Percentiles rank a stretch among this genome's conserved stretches.
phyloP scores from a whole-genome alignment of 2,888 invertebrate species.

The Megaustenia siamemsis region DNA sequence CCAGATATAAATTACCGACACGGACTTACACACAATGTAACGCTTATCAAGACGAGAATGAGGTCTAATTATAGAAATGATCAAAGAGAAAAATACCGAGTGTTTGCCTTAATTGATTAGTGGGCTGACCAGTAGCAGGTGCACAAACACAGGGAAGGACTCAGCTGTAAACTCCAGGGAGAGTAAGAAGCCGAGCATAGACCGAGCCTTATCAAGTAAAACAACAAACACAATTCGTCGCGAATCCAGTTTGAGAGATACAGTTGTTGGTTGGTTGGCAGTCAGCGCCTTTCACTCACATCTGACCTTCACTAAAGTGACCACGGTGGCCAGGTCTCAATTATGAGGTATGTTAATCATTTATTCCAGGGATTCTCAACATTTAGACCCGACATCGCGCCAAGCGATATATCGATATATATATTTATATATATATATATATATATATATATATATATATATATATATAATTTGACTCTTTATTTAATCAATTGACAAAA shows the following conservation, averaged over 20 bases:
- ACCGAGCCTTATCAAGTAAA: not conserved
- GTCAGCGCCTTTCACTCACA: not conserved
- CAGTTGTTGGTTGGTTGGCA: not conserved
- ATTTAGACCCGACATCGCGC: no score
- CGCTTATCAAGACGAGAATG: not conserved
- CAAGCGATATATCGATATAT: no score
- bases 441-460: no score
- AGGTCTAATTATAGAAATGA: not conserved
- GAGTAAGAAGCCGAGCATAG: no score
- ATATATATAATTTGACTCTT: no score
- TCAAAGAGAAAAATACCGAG: not conserved
- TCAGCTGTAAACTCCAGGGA: not conserved
- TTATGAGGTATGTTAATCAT: not conserved
- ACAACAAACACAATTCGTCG: slow-evolving; percentile 4
- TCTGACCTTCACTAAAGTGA: not conserved
- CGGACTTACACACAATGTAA: not conserved
- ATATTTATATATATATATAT: no score
- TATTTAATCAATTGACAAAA: no score
- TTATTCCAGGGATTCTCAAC: no score
- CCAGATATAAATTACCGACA: no score
- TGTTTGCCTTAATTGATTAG: not conserved
- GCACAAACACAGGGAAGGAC: not conserved
- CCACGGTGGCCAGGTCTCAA: not conserved
- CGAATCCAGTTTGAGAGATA: not conserved
- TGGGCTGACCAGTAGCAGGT: not conserved